Percentiles rank a stretch among this genome's conserved stretches.
Evolutionary conservation across 2,113 vertebrate species (phyloP).

Genomic region (Sterrhoptilus dennistouni): DNA sequence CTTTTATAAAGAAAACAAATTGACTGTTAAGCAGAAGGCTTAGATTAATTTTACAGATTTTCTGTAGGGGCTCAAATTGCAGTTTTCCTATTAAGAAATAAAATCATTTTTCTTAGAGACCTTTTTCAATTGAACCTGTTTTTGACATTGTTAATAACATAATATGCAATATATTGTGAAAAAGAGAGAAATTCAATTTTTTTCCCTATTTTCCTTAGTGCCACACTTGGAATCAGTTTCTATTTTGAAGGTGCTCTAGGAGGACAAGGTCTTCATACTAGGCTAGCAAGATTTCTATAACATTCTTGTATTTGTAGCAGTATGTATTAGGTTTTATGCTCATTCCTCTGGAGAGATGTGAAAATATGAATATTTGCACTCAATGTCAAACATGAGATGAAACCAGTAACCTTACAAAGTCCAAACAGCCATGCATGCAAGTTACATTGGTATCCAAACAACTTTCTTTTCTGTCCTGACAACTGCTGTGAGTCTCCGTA

Average conservation of each 20-base stretch:
- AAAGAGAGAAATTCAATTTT: background rate
- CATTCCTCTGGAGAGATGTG: background rate
- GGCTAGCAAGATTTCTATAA: background rate
- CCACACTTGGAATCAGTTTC: background rate
- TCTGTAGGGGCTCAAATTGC: background rate
- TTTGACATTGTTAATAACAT: background rate
- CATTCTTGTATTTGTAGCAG: background rate
- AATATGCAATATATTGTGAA: background rate
- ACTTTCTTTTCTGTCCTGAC: background rate
- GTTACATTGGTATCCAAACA: accelerated
- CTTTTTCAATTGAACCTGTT: background rate
- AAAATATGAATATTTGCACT: background rate
- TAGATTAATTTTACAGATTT: background rate
- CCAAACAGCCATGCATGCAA: background rate
- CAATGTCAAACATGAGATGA: background rate
- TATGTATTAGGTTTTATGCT: background rate
- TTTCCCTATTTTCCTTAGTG: background rate
- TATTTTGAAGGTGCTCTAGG: background rate
- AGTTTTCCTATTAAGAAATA: background rate
- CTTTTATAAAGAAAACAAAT: background rate
- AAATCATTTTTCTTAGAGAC: background rate
- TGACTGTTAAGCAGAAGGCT: background rate
- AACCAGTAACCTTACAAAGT: background rate
- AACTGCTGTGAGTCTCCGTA: constrained; percentile 65
- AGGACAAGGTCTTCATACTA: background rate